Conservation (phyloP, 2,888 invertebrate genomes). For the Phanerotoma sp. region DNA sequence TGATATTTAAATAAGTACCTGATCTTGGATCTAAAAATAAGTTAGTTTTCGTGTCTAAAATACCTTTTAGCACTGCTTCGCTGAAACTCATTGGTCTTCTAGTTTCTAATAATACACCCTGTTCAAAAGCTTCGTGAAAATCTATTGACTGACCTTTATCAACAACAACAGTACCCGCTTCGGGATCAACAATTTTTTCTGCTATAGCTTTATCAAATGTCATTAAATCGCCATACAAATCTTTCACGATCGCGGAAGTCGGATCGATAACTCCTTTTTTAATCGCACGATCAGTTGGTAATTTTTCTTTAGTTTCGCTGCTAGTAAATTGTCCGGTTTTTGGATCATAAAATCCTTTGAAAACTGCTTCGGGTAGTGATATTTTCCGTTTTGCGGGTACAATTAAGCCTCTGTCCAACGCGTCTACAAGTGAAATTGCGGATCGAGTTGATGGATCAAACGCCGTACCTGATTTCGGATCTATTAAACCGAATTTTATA, state of each 20-base stretch:
- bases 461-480: slow-evolving; percentile 77
- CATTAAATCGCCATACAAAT: slow-evolving; percentile 68
- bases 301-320: slow-evolving; percentile 75
- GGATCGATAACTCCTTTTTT: slow-evolving; percentile 82
- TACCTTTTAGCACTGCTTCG: slow-evolving; percentile 79
- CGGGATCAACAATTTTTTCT: slow-evolving; percentile 74
- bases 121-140: slow-evolving; percentile 83
- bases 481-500: slow-evolving; percentile 73
- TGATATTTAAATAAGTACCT: slow-evolving; percentile 75
- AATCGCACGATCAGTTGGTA: slow-evolving; percentile 81
- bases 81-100: slow-evolving; percentile 78
- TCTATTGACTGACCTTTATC: slow-evolving; percentile 66
- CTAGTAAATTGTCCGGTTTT: slow-evolving; percentile 80
- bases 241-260: slow-evolving; percentile 81
- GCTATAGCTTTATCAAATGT: slow-evolving; percentile 82
- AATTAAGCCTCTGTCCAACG: slow-evolving; percentile 79
- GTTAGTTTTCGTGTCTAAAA: slow-evolving; percentile 77
- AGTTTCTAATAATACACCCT: slow-evolving; percentile 79
- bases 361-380: slow-evolving; percentile 86
- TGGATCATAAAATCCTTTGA: slow-evolving; percentile 87
- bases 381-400: slow-evolving; percentile 81
- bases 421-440: slow-evolving; percentile 78
- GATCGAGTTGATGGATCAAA: slow-evolving; percentile 74
- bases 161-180: slow-evolving; percentile 69
- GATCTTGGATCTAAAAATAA: slow-evolving; percentile 81